Evolutionary conservation across 2,888 invertebrate species (phyloP), one percentile per base, ranked within the genome.

Genomic region (Zelleria hepariella): DNA sequence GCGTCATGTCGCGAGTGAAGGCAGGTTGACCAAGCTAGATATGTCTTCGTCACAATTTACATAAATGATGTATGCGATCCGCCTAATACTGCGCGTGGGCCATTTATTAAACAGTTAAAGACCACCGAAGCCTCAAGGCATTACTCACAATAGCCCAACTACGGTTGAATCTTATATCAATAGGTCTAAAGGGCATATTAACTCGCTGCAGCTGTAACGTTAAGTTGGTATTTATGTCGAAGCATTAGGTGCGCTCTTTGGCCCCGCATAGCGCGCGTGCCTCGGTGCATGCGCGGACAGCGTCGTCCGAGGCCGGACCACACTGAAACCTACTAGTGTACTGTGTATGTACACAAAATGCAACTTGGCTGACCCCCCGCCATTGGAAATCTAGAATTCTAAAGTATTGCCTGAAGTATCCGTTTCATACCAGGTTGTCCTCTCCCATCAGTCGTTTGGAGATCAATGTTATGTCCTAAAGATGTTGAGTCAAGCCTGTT

Each of bases 41-140:
- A 87, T 86, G 85, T 88, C 88, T 88, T 88, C 88, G 88, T 88
- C 88, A 87, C 73, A 84, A 87, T 88, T 87, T 87, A 88, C 88
- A 88, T 87, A 87, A 87, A 88, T 88, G 88, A 88, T 88, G 74
- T 84, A 87, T 87, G 82, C 69, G 84, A 80, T 80, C 80, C 85
- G 88, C 85, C 88, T 87, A 88, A 87, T 87, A 74, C 81, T 68
- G 77, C 71, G 79, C 78, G 68, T 68, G 74, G 80, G 82, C 86
- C 85, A 88, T 88, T 88, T 88, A 86, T 87, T 78, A 88, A 77
- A 74, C 75, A 70, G 77, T 74, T 74, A 24, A 47, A 57, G 47
- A 25, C 57, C 47, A 48, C 5, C 25, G 6, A 26, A 57, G 3
- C 25, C 7, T 2, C 55, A 56, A 27, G 6, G 8, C 20, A 56